Evolutionary conservation across 2,113 vertebrate species (phyloP).

Genomic region (Xenus cinereus): DNA sequence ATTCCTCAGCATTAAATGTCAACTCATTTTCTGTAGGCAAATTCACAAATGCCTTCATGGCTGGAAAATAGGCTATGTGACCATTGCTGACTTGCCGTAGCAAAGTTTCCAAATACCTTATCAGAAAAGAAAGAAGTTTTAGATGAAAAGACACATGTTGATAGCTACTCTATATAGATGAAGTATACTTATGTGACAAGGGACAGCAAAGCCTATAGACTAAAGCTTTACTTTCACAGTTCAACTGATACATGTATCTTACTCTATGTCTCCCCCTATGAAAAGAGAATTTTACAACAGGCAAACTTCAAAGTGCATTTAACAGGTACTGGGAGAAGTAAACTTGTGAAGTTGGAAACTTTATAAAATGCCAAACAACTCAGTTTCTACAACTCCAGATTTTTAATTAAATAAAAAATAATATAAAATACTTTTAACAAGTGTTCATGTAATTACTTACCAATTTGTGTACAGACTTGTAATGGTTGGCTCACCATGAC

Average conservation of each 20-base stretch:
- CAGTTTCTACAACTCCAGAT: not conserved
- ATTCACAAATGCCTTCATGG: constrained; percentile 99
- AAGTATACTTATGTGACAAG: not conserved
- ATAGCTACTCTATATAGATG: not conserved
- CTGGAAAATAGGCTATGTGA: constrained; percentile 98
- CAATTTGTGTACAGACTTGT: constrained; percentile 99
- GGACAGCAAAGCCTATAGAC: not conserved
- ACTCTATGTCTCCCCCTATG: accelerated
- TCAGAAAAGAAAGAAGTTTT: constrained; percentile 4
- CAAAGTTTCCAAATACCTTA: constrained; percentile 97
- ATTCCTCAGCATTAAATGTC: constrained; percentile 98
- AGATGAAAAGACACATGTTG: not conserved
- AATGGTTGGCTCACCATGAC: constrained; percentile 97
- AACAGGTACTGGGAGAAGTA: not conserved
- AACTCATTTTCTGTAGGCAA: constrained; percentile 97
- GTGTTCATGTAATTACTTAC: constrained; percentile 69
- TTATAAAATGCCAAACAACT: not conserved
- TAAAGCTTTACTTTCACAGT: not conserved
- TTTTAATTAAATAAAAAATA: not conserved
- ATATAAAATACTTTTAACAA: not conserved
- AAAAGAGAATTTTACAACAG: not conserved
- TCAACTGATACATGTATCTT: not conserved
- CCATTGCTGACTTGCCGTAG: constrained; percentile 98
- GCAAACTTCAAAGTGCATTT: not conserved
- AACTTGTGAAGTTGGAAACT: not conserved